Conservation (phyloP, 2,113 vertebrate species). For the Chlorocebus sabaeus region DNA sequence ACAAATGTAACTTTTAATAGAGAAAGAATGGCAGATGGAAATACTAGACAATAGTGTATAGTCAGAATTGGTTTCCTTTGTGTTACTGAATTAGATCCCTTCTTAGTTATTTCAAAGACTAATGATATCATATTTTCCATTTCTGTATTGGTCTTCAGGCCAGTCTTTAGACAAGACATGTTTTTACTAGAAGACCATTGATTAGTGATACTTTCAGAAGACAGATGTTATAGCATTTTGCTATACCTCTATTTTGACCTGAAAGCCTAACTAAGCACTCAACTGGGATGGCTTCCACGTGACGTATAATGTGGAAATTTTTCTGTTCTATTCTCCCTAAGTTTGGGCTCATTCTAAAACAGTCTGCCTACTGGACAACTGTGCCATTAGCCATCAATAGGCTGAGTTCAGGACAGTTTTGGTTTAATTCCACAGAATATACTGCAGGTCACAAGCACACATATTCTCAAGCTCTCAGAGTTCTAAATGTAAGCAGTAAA, state of each 20-base stretch:
- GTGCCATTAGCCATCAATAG: neutral
- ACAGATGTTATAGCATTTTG: neutral
- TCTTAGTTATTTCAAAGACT: constrained; percentile 9
- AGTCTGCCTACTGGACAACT: neutral
- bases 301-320: neutral
- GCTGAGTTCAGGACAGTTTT: neutral
- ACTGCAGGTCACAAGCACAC: neutral
- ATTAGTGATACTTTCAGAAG: neutral
- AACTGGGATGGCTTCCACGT: neutral
- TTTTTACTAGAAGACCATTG: neutral
- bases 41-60: neutral
- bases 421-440: constrained; percentile 9
- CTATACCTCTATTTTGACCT: neutral
- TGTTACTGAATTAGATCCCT: neutral
- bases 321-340: neutral
- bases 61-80: neutral
- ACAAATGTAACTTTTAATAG: neutral
- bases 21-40: neutral
- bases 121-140: neutral
- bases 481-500: neutral
- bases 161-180: neutral
- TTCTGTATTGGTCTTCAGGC: neutral
- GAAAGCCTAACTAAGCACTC: neutral
- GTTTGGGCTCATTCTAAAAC: neutral
- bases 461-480: neutral